Base-by-base conservation (phyloP, 2,797 vertebrate genomes). In the Pangasius macronema region DNA sequence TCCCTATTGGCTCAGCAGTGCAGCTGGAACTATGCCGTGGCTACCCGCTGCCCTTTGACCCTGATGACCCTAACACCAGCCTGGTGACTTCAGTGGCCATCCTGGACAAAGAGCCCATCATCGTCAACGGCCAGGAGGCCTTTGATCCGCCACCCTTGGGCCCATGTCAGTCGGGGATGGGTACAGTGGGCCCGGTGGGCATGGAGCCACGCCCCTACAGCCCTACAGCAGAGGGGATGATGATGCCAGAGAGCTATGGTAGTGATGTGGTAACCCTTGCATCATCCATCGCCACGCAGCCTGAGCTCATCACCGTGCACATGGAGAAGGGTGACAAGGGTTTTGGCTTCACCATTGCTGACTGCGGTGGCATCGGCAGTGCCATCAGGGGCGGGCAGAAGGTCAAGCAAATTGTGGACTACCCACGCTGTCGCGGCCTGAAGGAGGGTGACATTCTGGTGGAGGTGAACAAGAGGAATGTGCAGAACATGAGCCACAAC, bases 311-410 rank as follows among this genome's bases (percentile, higher is more conserved):
- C 92, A 99, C 98, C 46, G 97, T 99, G 89, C 99, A 99, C 92
- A 99, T 99, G 94, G 97, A 99, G 90, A 99, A 99, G 92, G 99
- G 99, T 61, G 98, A 98, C 36, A 99, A 99, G 95, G 99, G 99
- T 87, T 99, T 99, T 65, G 99, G 99, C 73, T 99, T 99, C 92
- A 99, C 98, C 79, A 99, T 99, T 10, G 97, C 98, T 0, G 99
- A 99, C 94, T 99, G 98, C 22, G 84, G 72, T 24, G 72, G 16
- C 30, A 65, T 77, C 86, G 97, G 97, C 93, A 98, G 98, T 87
- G 97, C 97, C 0, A 96, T 97, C 0, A 97, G 98, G 13, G 98
- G 98, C 0, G 99, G 99, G 76, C 99, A 99, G 92, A 96, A 97
- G 91, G 99, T 99, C 86, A 99, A 99, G 92, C 98, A 99, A 91